Base-by-base conservation (phyloP, 2,797 vertebrate species). In the Anomalospiza imberbis region DNA sequence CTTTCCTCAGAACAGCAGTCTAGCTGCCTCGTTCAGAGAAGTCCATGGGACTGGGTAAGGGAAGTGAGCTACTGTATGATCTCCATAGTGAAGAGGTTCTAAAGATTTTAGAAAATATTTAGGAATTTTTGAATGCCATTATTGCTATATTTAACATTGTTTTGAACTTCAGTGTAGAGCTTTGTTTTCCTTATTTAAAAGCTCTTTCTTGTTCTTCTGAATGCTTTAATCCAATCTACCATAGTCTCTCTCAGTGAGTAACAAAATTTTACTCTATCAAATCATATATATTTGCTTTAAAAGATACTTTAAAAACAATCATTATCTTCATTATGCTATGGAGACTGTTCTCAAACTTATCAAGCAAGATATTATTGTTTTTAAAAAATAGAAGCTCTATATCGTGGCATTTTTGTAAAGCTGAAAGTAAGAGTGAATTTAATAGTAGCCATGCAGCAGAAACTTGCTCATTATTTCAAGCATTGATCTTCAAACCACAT, bases 221-320 rank as follows among this genome's bases (percentile, higher is more conserved):
- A 91, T 93, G 95, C 96, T 91, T 91, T 93, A 96, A 95, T 84
- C 89, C 91, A 80, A 94, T 96, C 94, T 96, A 92, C 96, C 92
- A 53, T 97, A 98, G 97, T 97, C 97, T 91, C 84, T 98, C 91
- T 97, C 97, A 95, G 98, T 98, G 98, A 98, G 98, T 98, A 98
- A 94, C 63, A 94, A 85, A 81, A 84, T 83, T 97, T 96, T 93
- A 54, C 51, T 94, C 85, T 84, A 79, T 93, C 48, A 50, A 91
- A 34, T 91, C 36, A 38, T 92, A 53, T 3, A 12, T 83, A 65
- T 32, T 83, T 85, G 73, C 76, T 90, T 85, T 53, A 44, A 81
- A 77, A 80, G 75, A 21, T 45, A 18, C 38, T 55, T 68, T 24
- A 55, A 53, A 61, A 65, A 4, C 55, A 62, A 7, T 55, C 34